Evolutionary conservation across 2,888 invertebrate genomes (phyloP), one percentile per base, ranked within the genome.

Genomic region (Ichneumoninae sp.): DNA sequence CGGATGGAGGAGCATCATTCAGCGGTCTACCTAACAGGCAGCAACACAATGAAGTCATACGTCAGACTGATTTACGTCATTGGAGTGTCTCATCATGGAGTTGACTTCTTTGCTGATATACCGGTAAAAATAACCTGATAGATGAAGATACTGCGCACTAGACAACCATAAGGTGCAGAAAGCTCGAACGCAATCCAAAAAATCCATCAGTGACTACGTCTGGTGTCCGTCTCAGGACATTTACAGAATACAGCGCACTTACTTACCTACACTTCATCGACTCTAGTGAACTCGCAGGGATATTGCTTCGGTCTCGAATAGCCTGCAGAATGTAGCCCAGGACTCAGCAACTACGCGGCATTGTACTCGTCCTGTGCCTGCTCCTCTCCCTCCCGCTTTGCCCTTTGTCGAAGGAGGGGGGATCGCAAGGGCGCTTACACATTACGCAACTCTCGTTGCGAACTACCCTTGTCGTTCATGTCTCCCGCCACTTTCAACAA

Each of bases 401-500:
- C 30, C 50, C 6, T 26, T 72, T 44, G 57, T 60, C 26, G 40
- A 26, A 26, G 69, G 54, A 16, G 72, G 68, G 40, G 60, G 62
- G 22, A 62, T 22, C 13, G 33, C 74, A 68, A 16, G 66, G 50
- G 66, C 36, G 16, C 62, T 40, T 60, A 66, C 71, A 50, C 30
- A 57, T 68, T 68, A 77, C 68, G 76, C 57, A 62, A 71, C 54
- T 80, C 66, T 30, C 33, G 72, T 60, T 71, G 36, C 76, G 68
- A 76, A 72, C 60, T 68, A 68, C 76, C 71, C 80, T 83, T 62
- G 80, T 80, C 83, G 77, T 80, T 77, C 69, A 80, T 72, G 66
- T 71, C 68, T 62, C 26, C 62, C 52, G 26, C 68, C 65, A 68
- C 60, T 80, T 72, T 19, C 60, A 47, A 47, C 47, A 30, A 26